Percentiles rank a stretch among this genome's conserved stretches.
phyloP scores from a whole-genome alignment of 2,888 invertebrate genomes.

The Pantelozetes paolii region DNA sequence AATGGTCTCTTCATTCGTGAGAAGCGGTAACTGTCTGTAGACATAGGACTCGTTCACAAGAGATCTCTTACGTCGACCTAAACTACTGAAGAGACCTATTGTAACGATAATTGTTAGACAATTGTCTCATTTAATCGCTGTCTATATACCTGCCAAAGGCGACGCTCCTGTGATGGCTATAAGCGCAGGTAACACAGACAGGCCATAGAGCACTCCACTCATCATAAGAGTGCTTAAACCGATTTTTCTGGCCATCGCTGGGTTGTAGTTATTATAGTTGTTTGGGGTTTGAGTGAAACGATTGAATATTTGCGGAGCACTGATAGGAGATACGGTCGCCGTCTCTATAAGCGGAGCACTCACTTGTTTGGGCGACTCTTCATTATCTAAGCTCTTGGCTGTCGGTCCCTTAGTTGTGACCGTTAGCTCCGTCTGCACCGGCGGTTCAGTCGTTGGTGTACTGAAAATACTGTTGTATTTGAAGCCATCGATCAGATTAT shows the following conservation, averaged over 20 bases:
- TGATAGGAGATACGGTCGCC: neutral
- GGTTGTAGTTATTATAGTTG: slow-evolving; percentile 38
- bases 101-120: too few species aligned
- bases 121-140: neutral
- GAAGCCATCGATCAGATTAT: slow-evolving; percentile 26
- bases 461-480: neutral
- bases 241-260: slow-evolving; percentile 39
- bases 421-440: neutral
- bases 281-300: too few species aligned
- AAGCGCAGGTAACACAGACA: slow-evolving; percentile 37
- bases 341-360: neutral
- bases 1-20: slow-evolving; percentile 41
- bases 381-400: neutral
- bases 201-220: slow-evolving; percentile 38
- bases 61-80: slow-evolving; percentile 35
- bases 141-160: slow-evolving; percentile 35
- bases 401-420: neutral
- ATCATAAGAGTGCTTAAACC: slow-evolving; percentile 40
- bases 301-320: slow-evolving; percentile 9
- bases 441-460: neutral
- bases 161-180: slow-evolving; percentile 29
- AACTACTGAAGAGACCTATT: slow-evolving; percentile 29
- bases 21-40: slow-evolving; percentile 38
- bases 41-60: slow-evolving; percentile 37
- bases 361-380: slow-evolving; percentile 26